Evolutionary conservation across 2,797 vertebrate genomes (phyloP).

Genomic region (Artibeus jamaicensis): DNA sequence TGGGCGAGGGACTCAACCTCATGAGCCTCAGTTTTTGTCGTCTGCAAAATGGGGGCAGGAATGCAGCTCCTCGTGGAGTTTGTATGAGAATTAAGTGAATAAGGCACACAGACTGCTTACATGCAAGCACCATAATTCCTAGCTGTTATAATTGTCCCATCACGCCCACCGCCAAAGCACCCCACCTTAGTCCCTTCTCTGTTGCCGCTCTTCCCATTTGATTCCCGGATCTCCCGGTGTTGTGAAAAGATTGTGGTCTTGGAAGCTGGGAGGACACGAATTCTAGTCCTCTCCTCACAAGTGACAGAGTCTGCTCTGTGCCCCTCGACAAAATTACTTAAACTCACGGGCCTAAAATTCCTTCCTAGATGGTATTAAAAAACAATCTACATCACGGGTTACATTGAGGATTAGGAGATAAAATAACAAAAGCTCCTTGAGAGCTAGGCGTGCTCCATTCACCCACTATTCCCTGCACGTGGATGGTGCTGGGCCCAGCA

Average conservation of each 20-base stretch:
- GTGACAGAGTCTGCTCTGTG: not conserved
- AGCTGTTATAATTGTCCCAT: not conserved
- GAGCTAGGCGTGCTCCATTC: not conserved
- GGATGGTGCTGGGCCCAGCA: not conserved
- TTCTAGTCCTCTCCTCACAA: not conserved
- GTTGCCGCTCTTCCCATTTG: not conserved
- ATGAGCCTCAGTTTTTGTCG: not conserved
- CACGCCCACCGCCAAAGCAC: not conserved
- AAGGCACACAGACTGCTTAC: not conserved
- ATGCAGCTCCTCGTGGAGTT: not conserved
- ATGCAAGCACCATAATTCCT: not conserved
- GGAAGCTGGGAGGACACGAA: not conserved
- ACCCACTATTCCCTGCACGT: not conserved
- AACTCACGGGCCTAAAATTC: not conserved
- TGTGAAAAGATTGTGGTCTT: not conserved
- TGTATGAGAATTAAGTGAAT: not conserved
- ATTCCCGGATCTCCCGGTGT: not conserved
- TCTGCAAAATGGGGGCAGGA: not conserved
- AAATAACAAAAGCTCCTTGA: slow-evolving; percentile 14
- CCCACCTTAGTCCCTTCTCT: not conserved
- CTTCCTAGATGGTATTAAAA: not conserved
- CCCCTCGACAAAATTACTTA: not conserved
- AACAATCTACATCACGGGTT: not conserved
- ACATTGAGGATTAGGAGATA: not conserved
- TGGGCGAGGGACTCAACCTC: not conserved